These are phyloP conservation scores for Acipenser transmontanus DNA, from an alignment of 2,797 vertebrate genomes.

Conservation along the genomic window DNA sequence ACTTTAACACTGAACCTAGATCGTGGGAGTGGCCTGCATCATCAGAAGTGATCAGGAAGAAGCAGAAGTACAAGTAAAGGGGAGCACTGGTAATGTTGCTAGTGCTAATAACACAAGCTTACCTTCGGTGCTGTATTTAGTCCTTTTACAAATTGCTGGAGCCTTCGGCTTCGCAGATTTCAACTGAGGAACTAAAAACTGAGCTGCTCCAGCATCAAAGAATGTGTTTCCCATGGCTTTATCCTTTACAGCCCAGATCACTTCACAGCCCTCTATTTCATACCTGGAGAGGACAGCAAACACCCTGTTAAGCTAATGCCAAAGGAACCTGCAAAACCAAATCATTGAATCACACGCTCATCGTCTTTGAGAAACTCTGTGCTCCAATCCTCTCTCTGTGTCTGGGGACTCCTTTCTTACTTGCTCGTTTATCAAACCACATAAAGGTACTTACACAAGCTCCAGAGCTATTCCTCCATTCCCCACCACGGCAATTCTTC, in stretches of 20 bases:
- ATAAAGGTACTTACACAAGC: conserved; percentile 73
- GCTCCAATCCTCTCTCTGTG: no score
- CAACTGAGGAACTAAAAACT: conserved; percentile 83
- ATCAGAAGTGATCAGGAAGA: no score
- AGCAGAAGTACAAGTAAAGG: no score
- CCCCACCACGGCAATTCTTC: conserved; percentile 79
- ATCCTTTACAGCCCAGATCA: conserved; percentile 94
- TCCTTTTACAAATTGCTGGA: conserved; percentile 66
- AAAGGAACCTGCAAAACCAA: no score
- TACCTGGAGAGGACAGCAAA: conserved; percentile 54
- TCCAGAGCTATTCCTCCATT: conserved; percentile 95
- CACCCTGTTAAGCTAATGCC: neutral
- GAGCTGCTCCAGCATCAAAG: conserved; percentile 88
- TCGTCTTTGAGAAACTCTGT: no score
- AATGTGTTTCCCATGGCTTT: conserved; percentile 92
- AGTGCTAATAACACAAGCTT: neutral
- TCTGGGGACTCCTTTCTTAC: no score
- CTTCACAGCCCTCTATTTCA: conserved; percentile 85
- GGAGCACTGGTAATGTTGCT: no score
- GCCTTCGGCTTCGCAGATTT: conserved; percentile 51
- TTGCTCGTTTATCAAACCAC: no score
- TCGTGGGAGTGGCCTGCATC: no score
- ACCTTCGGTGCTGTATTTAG: conserved; percentile 67
- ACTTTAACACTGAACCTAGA: no score
- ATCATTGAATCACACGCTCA: no score